Conservation (phyloP, 2,113 vertebrate species). For the Labeo rohita region DNA sequence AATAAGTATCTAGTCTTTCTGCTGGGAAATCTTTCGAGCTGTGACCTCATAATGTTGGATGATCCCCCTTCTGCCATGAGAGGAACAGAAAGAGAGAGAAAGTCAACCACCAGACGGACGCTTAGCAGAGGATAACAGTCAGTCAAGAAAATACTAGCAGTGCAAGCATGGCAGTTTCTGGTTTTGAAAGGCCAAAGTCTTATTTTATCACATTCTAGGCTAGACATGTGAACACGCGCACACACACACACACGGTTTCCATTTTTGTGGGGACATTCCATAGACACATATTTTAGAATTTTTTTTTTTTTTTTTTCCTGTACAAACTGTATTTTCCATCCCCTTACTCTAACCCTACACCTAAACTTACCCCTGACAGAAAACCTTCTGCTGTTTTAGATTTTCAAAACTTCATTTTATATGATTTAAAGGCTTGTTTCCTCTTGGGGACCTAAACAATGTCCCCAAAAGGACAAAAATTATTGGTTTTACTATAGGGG, state of each 20-base stretch:
- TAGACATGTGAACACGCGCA: not conserved
- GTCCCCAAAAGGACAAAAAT: too few relatives aligned
- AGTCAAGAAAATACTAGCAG: conserved; percentile 19
- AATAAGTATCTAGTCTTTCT: not conserved
- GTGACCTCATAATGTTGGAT: conserved; percentile 36
- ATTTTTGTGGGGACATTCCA: too few relatives aligned
- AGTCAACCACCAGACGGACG: conserved; percentile 8
- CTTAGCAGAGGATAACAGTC: conserved; percentile 37
- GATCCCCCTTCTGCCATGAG: conserved; percentile 29
- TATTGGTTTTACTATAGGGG: too few relatives aligned
- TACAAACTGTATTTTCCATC: too few relatives aligned
- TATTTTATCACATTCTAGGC: not conserved
- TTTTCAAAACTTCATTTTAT: too few relatives aligned
- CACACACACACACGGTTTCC: not conserved
- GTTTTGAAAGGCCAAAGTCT: not conserved
- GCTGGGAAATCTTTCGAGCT: not conserved
- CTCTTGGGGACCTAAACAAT: too few relatives aligned
- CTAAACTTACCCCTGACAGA: too few relatives aligned
- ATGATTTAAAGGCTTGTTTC: too few relatives aligned
- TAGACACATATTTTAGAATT: too few relatives aligned
- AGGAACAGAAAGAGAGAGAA: conserved; percentile 30
- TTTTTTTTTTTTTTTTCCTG: too few relatives aligned
- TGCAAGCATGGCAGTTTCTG: conserved; percentile 7
- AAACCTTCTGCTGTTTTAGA: too few relatives aligned
- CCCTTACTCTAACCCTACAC: too few relatives aligned